Evolutionary conservation across 2,113 vertebrate genomes (phyloP).

Genomic region (Bolborhynchus lineola): DNA sequence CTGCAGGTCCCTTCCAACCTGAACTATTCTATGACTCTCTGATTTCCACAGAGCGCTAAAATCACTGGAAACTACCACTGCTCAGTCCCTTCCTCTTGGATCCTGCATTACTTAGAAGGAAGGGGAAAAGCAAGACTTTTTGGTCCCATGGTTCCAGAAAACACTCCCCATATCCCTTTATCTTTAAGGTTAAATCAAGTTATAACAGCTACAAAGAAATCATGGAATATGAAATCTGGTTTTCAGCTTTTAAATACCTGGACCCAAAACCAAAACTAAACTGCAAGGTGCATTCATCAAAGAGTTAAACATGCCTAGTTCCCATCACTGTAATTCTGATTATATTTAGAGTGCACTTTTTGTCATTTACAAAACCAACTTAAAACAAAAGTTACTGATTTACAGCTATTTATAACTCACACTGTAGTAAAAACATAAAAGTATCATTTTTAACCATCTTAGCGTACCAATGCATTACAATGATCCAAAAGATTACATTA

Average conservation of each 20-base stretch:
- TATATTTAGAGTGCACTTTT: background rate
- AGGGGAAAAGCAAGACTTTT: background rate
- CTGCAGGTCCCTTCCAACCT: background rate
- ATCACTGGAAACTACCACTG: background rate
- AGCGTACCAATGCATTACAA: accelerated
- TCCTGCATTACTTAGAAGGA: accelerated
- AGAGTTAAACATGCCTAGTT: background rate
- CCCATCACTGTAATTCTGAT: background rate
- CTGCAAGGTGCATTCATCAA: background rate
- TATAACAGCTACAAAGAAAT: background rate
- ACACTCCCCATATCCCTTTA: accelerated
- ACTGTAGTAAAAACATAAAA: background rate
- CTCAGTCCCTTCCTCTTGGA: background rate
- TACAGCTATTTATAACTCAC: background rate
- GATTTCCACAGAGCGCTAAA: background rate
- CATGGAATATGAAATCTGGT: background rate
- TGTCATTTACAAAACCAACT: background rate
- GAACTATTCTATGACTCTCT: background rate
- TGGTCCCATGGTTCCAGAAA: background rate
- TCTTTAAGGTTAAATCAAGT: background rate
- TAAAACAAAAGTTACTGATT: background rate
- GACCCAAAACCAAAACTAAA: background rate
- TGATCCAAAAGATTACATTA: background rate
- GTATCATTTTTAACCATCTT: background rate
- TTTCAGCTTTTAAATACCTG: background rate